Percentiles rank a stretch among this genome's conserved stretches.
These are phyloP conservation scores for Cheumatopsyche charites DNA, from an alignment of 1,140 invertebrate genomes.

Conservation along the genomic window DNA sequence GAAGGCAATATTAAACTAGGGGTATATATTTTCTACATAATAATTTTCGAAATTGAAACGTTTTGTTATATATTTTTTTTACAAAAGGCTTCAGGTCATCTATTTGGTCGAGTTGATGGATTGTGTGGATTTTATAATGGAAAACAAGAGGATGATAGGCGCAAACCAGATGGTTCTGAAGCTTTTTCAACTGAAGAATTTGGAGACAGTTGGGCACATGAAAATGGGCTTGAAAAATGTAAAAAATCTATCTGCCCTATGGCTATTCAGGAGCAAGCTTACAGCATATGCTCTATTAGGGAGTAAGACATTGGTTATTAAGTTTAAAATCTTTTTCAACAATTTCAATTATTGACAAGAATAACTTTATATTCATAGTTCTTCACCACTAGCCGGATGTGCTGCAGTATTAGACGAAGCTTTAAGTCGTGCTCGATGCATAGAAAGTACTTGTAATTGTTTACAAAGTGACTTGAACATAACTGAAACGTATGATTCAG, in stretches of 20 bases:
- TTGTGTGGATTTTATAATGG: conserved; percentile 80
- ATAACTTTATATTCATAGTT: too few relatives aligned
- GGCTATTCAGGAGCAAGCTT: conserved; percentile 66
- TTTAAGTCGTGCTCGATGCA: conserved; percentile 71
- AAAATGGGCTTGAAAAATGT: conserved; percentile 61
- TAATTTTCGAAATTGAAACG: conserved; percentile 10
- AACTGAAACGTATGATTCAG: conserved; percentile 49
- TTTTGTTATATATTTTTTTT: conserved; percentile 10
- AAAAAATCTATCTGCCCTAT: conserved; percentile 64
- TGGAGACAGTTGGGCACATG: conserved; percentile 73
- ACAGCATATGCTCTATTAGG: conserved; percentile 66
- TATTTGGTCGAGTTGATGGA: conserved; percentile 70
- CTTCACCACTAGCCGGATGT: conserved; percentile 63
- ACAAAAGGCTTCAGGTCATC: conserved; percentile 61
- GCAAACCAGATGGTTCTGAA: conserved; percentile 68
- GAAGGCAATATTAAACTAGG: conserved; percentile 74
- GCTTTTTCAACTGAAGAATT: conserved; percentile 72
- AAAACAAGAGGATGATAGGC: conserved; percentile 68
- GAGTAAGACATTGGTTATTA: conserved; percentile 54
- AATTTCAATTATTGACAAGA: too few relatives aligned
- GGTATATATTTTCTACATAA: conserved; percentile 53
- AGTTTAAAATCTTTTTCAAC: not conserved
- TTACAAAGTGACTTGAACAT: conserved; percentile 52
- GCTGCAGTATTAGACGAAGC: conserved; percentile 66
- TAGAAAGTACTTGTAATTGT: conserved; percentile 76